These are phyloP conservation scores for Lasius platythorax DNA, from an alignment of 2,888 invertebrate species.

Conservation along the genomic window DNA sequence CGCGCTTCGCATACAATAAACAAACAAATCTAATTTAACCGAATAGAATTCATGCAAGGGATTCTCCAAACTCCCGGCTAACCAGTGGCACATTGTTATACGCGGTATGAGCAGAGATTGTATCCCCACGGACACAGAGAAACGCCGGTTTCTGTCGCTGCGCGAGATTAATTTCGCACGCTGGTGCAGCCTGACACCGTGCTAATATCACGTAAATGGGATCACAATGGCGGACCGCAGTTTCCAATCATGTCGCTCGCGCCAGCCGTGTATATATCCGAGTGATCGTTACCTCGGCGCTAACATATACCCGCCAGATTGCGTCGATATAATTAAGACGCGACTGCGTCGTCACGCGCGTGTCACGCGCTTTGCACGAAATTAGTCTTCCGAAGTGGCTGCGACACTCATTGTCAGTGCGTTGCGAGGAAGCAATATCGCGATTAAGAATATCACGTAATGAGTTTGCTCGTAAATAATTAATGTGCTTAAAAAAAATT, in stretches of 20 bases:
- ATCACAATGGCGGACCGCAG: conserved; percentile 83
- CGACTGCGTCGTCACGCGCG: conserved; percentile 69
- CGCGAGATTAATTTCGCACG: conserved; percentile 82
- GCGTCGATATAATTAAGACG: conserved; percentile 77
- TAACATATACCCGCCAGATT: conserved; percentile 68
- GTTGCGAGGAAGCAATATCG: conserved; percentile 1
- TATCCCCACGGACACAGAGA: conserved; percentile 64
- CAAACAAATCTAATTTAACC: conserved; percentile 69
- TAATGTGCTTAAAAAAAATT: neutral
- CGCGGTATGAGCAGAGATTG: conserved; percentile 70
- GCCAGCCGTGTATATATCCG: conserved; percentile 70
- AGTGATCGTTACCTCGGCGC: conserved; percentile 74
- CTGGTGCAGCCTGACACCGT: conserved; percentile 79
- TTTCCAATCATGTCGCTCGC: conserved; percentile 80
- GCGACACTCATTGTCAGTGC: neutral
- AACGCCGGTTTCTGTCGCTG: conserved; percentile 70
- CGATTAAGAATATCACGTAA: neutral
- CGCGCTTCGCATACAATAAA: neutral
- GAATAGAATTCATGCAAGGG: conserved; percentile 67
- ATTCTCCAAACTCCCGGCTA: conserved; percentile 67
- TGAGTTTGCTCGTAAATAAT: neutral
- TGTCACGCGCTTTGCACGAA: conserved; percentile 61
- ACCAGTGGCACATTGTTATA: conserved; percentile 75
- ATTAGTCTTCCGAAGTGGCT: conserved; percentile 68
- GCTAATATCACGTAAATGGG: conserved; percentile 83